Conservation (phyloP, 2,797 vertebrate genomes). For the Premnoplex brunnescens region DNA sequence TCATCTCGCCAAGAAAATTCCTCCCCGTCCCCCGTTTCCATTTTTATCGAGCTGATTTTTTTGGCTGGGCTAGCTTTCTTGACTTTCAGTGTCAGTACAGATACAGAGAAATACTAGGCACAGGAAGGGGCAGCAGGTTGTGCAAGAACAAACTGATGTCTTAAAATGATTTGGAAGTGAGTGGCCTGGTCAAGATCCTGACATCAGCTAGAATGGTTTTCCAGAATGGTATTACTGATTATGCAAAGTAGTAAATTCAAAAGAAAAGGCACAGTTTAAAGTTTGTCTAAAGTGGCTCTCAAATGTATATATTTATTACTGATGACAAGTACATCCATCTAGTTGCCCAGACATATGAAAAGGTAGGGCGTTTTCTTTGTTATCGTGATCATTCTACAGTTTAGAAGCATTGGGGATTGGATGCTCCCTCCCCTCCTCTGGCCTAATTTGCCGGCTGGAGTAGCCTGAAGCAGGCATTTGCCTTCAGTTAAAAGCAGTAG, state of each 20-base stretch:
- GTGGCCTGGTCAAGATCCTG: neutral
- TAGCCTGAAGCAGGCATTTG: neutral
- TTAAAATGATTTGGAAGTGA: neutral
- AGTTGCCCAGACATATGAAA: neutral
- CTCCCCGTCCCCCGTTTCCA: rapidly evolving
- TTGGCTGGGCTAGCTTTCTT: neutral
- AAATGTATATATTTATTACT: neutral
- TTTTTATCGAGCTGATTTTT: neutral
- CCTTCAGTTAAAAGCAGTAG: neutral
- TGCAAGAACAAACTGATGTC: neutral
- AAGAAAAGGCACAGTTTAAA: neutral
- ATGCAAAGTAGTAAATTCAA: neutral
- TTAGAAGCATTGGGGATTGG: neutral
- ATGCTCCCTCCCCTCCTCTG: neutral
- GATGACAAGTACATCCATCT: neutral
- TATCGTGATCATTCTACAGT: neutral
- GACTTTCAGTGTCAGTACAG: neutral
- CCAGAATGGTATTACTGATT: neutral
- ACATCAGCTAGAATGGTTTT: neutral
- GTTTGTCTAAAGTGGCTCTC: neutral
- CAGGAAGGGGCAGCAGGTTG: neutral
- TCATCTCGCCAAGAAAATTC: neutral
- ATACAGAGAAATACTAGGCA: neutral
- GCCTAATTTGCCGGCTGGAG: neutral
- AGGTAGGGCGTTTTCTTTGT: rapidly evolving